Evolutionary conservation across 2,797 vertebrate species (phyloP).

Genomic region (Spheniscus humboldti): DNA sequence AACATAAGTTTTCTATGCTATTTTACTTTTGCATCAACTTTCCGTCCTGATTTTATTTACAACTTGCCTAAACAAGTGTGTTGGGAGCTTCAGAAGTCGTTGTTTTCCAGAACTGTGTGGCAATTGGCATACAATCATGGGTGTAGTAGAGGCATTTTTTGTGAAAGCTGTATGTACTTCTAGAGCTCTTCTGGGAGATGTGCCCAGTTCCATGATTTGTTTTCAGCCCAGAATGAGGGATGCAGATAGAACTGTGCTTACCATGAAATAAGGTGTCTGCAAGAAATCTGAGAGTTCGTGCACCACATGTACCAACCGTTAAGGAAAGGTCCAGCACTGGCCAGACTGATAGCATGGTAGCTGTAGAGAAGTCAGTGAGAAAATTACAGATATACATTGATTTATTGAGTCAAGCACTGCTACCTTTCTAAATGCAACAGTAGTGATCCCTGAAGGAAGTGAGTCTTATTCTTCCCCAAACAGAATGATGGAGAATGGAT

Average conservation of each 20-base stretch:
- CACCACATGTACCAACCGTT: rapidly evolving
- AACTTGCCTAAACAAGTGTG: background rate
- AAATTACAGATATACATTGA: background rate
- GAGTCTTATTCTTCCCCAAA: background rate
- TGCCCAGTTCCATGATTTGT: background rate
- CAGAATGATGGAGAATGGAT: background rate
- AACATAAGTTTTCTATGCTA: background rate
- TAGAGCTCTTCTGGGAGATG: background rate
- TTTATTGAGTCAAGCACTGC: background rate
- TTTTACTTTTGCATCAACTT: background rate
- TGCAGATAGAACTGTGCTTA: background rate
- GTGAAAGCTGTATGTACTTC: background rate
- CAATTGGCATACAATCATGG: background rate
- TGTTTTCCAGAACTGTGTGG: background rate
- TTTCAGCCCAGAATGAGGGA: background rate
- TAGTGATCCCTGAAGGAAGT: background rate
- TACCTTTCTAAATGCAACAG: background rate
- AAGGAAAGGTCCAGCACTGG: background rate
- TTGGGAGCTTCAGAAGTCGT: background rate
- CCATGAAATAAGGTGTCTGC: background rate
- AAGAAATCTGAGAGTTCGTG: background rate
- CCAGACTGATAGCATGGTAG: background rate
- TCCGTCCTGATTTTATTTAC: background rate
- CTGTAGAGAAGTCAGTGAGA: background rate
- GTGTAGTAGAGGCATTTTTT: background rate